These are phyloP conservation scores for Varecia variegata DNA, from an alignment of 2,797 vertebrate species.

Conservation along the genomic window DNA sequence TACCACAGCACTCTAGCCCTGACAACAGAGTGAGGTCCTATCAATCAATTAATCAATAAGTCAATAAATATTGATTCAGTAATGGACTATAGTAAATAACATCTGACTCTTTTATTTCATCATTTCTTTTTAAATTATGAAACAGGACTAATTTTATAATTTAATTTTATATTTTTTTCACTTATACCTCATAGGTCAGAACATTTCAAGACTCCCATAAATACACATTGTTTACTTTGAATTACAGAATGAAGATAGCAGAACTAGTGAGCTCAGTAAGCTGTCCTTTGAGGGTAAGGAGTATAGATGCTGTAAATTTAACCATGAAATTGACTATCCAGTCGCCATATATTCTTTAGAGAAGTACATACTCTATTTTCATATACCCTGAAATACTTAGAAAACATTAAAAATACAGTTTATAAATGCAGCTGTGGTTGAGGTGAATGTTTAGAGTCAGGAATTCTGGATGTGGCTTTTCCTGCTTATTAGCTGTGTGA, in stretches of 20 bases:
- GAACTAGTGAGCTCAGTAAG: too few relatives aligned
- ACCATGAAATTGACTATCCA: background rate
- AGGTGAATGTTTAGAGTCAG: background rate
- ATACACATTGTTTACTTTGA: background rate
- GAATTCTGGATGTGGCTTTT: background rate
- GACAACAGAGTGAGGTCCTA: too few relatives aligned
- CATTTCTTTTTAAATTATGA: background rate
- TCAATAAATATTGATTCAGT: background rate
- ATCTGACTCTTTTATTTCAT: background rate
- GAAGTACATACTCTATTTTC: background rate
- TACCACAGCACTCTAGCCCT: too few relatives aligned
- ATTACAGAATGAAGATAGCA: too few relatives aligned
- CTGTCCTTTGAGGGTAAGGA: too few relatives aligned
- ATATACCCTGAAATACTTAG: background rate
- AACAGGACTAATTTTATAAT: background rate
- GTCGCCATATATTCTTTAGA: background rate
- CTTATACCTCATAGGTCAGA: background rate
- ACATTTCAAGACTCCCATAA: background rate
- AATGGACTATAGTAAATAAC: background rate
- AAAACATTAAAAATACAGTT: background rate
- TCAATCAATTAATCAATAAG: too few relatives aligned
- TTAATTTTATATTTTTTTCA: slow-evolving; percentile 7
- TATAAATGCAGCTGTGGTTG: background rate
- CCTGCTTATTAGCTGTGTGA: background rate
- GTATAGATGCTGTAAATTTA: background rate